Percentiles rank a stretch among this genome's conserved stretches.
Conservation (phyloP, 2,113 vertebrate genomes). For the Octodon degus region DNA sequence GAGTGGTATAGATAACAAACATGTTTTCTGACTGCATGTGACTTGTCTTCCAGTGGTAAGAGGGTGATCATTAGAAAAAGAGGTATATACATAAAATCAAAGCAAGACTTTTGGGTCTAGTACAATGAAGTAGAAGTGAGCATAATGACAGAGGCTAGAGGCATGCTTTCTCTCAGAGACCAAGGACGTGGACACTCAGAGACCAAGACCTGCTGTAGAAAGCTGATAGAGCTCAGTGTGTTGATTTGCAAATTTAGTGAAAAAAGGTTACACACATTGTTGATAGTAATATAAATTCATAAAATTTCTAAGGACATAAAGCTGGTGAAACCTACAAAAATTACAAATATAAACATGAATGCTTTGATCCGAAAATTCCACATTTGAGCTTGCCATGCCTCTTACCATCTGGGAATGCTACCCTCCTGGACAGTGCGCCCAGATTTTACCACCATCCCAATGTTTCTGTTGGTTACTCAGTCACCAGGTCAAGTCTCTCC, state of each 20-base stretch:
- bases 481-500: background rate
- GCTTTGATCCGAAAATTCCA: background rate
- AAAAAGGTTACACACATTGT: background rate
- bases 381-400: background rate
- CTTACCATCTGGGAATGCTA: background rate
- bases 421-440: background rate
- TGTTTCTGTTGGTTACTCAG: background rate
- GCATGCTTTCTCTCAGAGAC: background rate
- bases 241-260: background rate
- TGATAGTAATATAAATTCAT: background rate
- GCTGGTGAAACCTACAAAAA: background rate
- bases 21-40: background rate
- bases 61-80: background rate
- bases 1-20: background rate
- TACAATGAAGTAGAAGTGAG: background rate
- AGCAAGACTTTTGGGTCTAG: background rate
- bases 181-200: background rate
- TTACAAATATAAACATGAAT: constrained; percentile 13
- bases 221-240: background rate
- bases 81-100: background rate
- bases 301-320: background rate
- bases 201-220: background rate
- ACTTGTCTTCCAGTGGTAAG: background rate
- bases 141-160: background rate
- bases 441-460: background rate